A percentile compares a stretch with the other conserved stretches of the same genome.
phyloP scores from a whole-genome alignment of 2,888 invertebrate species.

The Mechanitis mazaeus region DNA sequence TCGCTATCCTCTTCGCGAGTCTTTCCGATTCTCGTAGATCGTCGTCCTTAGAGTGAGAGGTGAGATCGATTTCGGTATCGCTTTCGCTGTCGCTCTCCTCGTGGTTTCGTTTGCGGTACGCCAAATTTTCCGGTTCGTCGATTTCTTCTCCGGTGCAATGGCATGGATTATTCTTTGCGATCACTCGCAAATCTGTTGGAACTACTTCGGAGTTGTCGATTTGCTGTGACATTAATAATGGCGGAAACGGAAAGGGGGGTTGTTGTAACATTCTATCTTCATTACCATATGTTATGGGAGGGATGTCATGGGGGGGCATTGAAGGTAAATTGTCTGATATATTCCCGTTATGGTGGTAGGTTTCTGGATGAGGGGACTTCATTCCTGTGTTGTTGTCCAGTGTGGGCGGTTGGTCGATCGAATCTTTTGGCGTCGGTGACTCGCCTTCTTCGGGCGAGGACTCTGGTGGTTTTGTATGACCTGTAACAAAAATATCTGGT shows the following conservation, averaged over 20 bases:
- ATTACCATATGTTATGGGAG: conserved; percentile 46
- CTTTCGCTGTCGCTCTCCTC: conserved; percentile 65
- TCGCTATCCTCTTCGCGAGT: conserved; percentile 64
- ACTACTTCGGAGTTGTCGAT: conserved; percentile 54
- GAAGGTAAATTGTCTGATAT: conserved; percentile 43
- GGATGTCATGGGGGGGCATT: conserved; percentile 50
- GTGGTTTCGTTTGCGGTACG: conserved; percentile 51
- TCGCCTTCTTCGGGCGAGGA: conserved; percentile 65
- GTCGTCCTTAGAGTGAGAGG: conserved; percentile 71
- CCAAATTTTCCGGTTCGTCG: conserved; percentile 63
- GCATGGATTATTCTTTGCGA: conserved; percentile 51
- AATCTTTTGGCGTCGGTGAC: conserved; percentile 62
- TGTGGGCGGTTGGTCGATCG: conserved; percentile 51
- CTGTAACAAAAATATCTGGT: conserved; percentile 36
- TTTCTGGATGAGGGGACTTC: conserved; percentile 58
- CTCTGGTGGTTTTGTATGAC: conserved; percentile 64
- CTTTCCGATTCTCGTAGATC: conserved; percentile 65
- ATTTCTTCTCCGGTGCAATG: conserved; percentile 46
- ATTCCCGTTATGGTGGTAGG: conserved; percentile 52
- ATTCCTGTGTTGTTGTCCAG: conserved; percentile 51
- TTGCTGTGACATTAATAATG: conserved; percentile 52
- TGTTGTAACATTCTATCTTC: conserved; percentile 63
- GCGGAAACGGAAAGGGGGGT: conserved; percentile 53
- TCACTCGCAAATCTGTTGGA: conserved; percentile 65
- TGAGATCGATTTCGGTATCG: conserved; percentile 71